Conservation (phyloP, 2,113 vertebrate genomes). For the Suncus etruscus region DNA sequence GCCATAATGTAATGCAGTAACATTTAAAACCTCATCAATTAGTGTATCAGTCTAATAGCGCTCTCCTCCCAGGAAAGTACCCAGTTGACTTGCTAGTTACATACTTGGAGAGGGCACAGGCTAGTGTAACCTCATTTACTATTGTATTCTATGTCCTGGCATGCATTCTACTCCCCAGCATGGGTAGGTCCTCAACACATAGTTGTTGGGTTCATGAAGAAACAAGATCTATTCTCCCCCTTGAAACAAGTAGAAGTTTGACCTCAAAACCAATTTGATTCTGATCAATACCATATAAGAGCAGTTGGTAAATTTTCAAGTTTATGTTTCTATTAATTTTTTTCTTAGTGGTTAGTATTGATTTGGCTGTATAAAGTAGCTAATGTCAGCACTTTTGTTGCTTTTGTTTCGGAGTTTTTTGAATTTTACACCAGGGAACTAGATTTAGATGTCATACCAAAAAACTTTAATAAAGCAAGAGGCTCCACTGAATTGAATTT, state of each 20-base stretch:
- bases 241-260: conserved; percentile 1
- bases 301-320: background rate
- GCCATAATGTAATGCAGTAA: background rate
- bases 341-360: background rate
- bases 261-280: background rate
- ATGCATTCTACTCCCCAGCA: background rate
- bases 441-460: background rate
- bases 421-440: conserved; percentile 2
- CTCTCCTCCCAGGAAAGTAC: background rate
- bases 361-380: conserved; percentile 3
- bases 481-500: background rate
- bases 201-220: background rate
- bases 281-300: background rate
- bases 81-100: background rate
- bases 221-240: background rate
- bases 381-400: background rate
- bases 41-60: background rate
- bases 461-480: background rate
- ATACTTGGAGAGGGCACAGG: background rate
- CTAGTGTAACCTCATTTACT: background rate
- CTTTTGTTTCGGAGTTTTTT: conserved; percentile 19
- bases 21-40: background rate
- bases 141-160: background rate
- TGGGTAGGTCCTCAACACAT: background rate
- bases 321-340: conserved; percentile 23